Conservation (phyloP, 2,113 vertebrate species). For the Rousettus leschenaultii region DNA sequence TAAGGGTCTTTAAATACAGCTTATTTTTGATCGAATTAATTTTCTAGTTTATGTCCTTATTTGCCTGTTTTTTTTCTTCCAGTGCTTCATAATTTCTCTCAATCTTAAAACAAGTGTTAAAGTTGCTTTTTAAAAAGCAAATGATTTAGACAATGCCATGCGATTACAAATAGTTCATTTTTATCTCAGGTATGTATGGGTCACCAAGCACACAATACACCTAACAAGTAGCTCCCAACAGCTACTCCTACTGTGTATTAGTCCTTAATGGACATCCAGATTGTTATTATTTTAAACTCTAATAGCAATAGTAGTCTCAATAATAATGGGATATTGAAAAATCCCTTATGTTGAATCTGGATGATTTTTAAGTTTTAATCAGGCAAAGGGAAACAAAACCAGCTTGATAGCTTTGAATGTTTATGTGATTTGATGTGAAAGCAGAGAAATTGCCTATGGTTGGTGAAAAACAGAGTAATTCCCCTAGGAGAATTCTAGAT, state of each 20-base stretch:
- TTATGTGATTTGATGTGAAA: background rate
- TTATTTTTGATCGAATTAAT: background rate
- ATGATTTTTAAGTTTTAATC: conserved; percentile 3
- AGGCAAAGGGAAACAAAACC: conserved; percentile 19
- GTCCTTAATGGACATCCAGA: background rate
- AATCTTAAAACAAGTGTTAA: conserved; percentile 10
- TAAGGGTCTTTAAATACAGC: background rate
- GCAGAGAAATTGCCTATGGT: background rate
- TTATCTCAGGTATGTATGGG: background rate
- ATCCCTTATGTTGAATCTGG: background rate
- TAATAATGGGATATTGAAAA: conserved; percentile 40
- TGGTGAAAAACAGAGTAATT: background rate
- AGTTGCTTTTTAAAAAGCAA: background rate
- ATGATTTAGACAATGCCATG: background rate
- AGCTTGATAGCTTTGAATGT: background rate
- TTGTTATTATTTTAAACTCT: conserved; percentile 27
- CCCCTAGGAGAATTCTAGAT: background rate
- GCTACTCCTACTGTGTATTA: background rate
- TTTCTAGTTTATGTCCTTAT: background rate
- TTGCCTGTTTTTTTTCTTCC: background rate
- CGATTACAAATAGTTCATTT: conserved; percentile 2
- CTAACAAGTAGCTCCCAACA: background rate
- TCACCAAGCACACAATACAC: background rate
- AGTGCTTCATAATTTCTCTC: background rate
- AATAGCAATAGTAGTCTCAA: background rate